These are phyloP conservation scores for Opisthograptis luteolata DNA, from an alignment of 2,888 invertebrate genomes.

Conservation along the genomic window DNA sequence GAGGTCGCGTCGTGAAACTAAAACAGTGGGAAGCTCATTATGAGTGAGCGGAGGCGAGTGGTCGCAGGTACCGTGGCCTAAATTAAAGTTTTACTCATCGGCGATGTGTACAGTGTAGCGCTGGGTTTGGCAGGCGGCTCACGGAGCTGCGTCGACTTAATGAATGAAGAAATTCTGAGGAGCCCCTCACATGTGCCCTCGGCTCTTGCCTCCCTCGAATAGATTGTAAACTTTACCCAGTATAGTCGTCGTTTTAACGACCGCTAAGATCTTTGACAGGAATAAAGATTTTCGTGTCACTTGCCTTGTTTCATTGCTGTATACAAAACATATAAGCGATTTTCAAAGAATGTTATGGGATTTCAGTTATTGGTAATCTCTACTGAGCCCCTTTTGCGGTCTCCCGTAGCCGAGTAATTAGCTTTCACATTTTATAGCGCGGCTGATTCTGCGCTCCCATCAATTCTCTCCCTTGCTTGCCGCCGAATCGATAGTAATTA, in stretches of 20 bases:
- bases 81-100: slow-evolving; percentile 79
- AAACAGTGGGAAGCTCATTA: slow-evolving; percentile 75
- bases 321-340: background rate
- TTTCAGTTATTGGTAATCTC: slow-evolving; percentile 41
- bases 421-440: slow-evolving; percentile 79
- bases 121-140: slow-evolving; percentile 70
- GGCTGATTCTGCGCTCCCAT: slow-evolving; percentile 60
- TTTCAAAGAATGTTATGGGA: slow-evolving; percentile 1
- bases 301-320: slow-evolving; percentile 22
- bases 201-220: slow-evolving; percentile 56
- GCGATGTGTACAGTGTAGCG: slow-evolving; percentile 64
- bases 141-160: slow-evolving; percentile 71
- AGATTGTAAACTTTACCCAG: slow-evolving; percentile 60
- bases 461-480: slow-evolving; percentile 75
- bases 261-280: slow-evolving; percentile 28
- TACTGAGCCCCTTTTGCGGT: slow-evolving; percentile 56
- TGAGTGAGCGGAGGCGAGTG: slow-evolving; percentile 58
- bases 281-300: slow-evolving; percentile 18
- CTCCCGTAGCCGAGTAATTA: slow-evolving; percentile 72
- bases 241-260: slow-evolving; percentile 43
- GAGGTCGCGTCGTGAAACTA: slow-evolving; percentile 58
- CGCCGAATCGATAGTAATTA: slow-evolving; percentile 87
- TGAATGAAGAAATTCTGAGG: slow-evolving; percentile 79
- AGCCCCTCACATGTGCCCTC: slow-evolving; percentile 65
- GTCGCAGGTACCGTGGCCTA: slow-evolving; percentile 69